Evolutionary conservation across 2,888 invertebrate species (phyloP).

Genomic region (Pedicia rivosa): DNA sequence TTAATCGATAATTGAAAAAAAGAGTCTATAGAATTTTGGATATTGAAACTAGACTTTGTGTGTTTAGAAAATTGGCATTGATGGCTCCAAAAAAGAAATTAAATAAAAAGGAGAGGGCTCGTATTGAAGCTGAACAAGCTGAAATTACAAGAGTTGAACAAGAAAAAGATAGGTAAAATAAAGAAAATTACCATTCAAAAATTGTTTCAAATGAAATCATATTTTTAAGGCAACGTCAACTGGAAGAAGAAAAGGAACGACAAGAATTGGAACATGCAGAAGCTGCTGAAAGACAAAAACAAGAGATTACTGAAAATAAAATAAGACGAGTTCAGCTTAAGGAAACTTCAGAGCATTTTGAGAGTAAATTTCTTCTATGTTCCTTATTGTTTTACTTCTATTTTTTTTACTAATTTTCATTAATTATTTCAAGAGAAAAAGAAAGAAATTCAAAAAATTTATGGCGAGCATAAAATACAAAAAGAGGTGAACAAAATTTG

Average conservation of each 20-base stretch:
- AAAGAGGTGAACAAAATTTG: constrained; percentile 13
- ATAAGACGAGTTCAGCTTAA: constrained; percentile 24
- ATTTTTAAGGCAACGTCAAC: constrained; percentile 16
- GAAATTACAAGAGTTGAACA: constrained; percentile 30
- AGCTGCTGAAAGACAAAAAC: constrained; percentile 25
- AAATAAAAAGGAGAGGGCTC: constrained; percentile 30
- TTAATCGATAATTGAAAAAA: too few species aligned
- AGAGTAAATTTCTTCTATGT: too few species aligned
- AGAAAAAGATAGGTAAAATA: constrained; percentile 27
- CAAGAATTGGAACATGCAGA: constrained; percentile 27
- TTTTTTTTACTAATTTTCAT: too few species aligned
- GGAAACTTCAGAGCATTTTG: constrained; percentile 24
- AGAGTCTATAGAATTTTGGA: too few species aligned
- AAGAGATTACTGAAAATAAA: constrained; percentile 28
- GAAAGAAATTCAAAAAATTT: constrained; percentile 22
- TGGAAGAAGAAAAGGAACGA: constrained; percentile 28
- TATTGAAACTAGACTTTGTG: too few species aligned
- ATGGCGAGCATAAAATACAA: constrained; percentile 19
- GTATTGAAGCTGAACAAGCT: constrained; percentile 29
- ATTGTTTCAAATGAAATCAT: background rate
- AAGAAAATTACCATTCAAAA: background rate
- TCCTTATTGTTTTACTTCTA: too few species aligned
- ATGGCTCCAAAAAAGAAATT: constrained; percentile 32
- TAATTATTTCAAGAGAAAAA: constrained; percentile 23
- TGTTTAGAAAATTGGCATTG: too few species aligned